These are phyloP conservation scores for Oreochromis aureus DNA, from an alignment of 2,113 vertebrate genomes.

Conservation along the genomic window DNA sequence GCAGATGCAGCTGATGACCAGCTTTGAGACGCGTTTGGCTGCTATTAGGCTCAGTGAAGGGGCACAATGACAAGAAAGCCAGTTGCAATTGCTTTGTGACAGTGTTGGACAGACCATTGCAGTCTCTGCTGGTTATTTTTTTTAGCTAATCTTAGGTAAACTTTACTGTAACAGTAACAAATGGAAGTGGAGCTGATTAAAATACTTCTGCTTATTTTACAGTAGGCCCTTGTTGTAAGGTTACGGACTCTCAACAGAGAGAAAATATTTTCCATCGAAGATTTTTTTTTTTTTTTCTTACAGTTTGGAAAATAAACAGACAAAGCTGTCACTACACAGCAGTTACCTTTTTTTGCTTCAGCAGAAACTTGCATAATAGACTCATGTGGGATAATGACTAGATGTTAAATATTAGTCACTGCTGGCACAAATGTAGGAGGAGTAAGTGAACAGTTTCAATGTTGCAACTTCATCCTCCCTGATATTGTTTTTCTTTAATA, in stretches of 20 bases:
- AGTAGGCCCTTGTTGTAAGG: not conserved
- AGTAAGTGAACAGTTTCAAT: not conserved
- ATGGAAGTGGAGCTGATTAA: not conserved
- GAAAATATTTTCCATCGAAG: not conserved
- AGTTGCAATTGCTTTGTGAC: accelerated
- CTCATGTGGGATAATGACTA: not conserved
- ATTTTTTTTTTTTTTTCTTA: not conserved
- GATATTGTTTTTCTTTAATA: not conserved
- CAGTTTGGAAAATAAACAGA: not conserved
- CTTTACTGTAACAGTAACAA: not conserved
- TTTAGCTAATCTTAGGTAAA: not conserved
- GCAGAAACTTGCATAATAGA: not conserved
- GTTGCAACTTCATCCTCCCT: not conserved
- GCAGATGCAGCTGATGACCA: not conserved
- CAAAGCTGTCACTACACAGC: not conserved
- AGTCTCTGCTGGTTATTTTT: not conserved
- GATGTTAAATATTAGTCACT: not conserved
- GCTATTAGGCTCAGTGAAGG: not conserved
- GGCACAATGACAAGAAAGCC: accelerated
- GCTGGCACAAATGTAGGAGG: not conserved
- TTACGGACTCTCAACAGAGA: not conserved
- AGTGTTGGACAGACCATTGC: accelerated
- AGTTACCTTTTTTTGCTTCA: not conserved
- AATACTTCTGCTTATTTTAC: not conserved
- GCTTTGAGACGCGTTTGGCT: accelerated